Evolutionary conservation across 2,888 invertebrate species (phyloP).

Genomic region (Periphyllus acericola): DNA sequence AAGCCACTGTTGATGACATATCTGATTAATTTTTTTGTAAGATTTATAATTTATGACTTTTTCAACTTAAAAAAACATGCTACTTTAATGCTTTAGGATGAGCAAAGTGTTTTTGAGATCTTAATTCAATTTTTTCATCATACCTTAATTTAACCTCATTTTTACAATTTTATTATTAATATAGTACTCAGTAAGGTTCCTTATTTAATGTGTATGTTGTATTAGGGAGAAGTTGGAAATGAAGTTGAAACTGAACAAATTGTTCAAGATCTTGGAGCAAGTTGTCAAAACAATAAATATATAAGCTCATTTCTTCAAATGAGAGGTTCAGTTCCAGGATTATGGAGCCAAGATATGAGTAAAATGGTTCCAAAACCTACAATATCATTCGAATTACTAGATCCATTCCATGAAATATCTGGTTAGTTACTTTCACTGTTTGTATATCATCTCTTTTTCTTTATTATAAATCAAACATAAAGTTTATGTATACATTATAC

Average conservation of each 20-base stretch:
- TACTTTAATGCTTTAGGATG: background rate
- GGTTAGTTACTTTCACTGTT: slow-evolving; percentile 67
- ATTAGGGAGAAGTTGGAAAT: slow-evolving; percentile 93
- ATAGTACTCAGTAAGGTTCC: background rate
- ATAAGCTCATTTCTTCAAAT: slow-evolving; percentile 95
- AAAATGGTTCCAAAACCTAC: slow-evolving; percentile 99
- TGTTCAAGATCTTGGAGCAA: slow-evolving; percentile 85
- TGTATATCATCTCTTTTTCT: background rate
- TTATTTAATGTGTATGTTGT: background rate
- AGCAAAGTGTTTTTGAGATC: background rate
- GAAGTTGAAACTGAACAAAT: slow-evolving; percentile 98
- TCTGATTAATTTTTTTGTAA: too few relatives aligned
- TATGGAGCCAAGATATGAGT: slow-evolving; percentile 97
- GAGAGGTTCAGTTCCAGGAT: slow-evolving; percentile 94
- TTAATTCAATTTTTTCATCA: background rate
- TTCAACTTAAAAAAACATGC: too few relatives aligned
- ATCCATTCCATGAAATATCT: slow-evolving; percentile 88
- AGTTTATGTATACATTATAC: too few relatives aligned
- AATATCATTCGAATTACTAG: slow-evolving; percentile 86
- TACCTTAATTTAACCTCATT: background rate
- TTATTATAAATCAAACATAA: background rate
- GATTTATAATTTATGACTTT: too few relatives aligned
- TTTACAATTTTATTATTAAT: background rate
- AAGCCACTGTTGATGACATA: too few relatives aligned
- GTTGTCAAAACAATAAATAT: slow-evolving; percentile 76